phyloP scores from a whole-genome alignment of 1,140 invertebrate genomes.

The Lysiphlebus fabarum region DNA sequence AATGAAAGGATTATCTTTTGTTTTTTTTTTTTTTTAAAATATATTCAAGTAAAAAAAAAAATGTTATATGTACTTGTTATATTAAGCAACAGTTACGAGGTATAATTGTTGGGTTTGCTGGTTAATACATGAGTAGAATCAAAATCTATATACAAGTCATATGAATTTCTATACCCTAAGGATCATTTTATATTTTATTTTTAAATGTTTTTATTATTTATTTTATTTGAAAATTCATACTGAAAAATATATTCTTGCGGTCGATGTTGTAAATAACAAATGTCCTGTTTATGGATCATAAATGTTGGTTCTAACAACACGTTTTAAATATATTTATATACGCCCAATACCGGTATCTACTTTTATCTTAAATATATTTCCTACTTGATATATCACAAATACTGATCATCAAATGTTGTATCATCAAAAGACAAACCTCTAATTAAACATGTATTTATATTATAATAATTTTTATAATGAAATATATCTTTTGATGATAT shows the following conservation, averaged over 20 bases:
- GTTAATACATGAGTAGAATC: conserved; percentile 3
- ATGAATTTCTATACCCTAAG: background rate
- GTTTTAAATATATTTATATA: conserved; percentile 15
- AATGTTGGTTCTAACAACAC: conserved; percentile 40
- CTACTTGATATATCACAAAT: conserved; percentile 40
- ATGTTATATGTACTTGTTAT: conserved; percentile 27
- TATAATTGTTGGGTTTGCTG: conserved; percentile 38
- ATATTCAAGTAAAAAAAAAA: conserved; percentile 3
- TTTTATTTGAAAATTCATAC: conserved; percentile 5
- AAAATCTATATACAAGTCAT: no score
- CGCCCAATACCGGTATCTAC: conserved; percentile 18
- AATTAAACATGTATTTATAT: no score
- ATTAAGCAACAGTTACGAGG: conserved; percentile 40
- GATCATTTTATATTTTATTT: background rate
- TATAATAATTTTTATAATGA: no score
- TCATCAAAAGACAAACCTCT: conserved; percentile 4
- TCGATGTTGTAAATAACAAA: conserved; percentile 41
- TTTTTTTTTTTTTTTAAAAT: background rate
- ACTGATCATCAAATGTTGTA: background rate
- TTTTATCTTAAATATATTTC: conserved; percentile 31
- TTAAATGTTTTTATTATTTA: conserved; percentile 4
- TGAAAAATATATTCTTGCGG: conserved; percentile 26
- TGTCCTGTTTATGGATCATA: conserved; percentile 47
- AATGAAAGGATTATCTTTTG: no score
- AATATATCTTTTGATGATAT: no score